Evolutionary conservation across 2,888 invertebrate genomes (phyloP).

Genomic region (Heliconius ismenius): DNA sequence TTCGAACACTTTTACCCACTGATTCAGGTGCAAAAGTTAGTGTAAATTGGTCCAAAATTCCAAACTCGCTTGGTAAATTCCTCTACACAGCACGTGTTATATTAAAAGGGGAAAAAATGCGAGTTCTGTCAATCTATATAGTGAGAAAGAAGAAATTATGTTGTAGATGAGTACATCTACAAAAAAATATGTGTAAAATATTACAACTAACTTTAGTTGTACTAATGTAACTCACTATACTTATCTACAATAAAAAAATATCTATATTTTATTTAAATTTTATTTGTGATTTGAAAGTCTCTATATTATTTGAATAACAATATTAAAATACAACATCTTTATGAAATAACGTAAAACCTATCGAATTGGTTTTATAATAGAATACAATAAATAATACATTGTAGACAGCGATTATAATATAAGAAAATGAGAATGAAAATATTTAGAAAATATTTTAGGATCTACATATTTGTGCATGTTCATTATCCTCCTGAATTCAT

Average conservation of each 20-base stretch:
- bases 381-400: not conserved
- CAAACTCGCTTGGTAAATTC: too few species aligned
- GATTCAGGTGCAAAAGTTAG: not conserved
- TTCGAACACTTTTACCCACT: not conserved
- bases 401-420: not conserved
- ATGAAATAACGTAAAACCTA: slow-evolving; percentile 5
- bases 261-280: slow-evolving; percentile 71
- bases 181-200: not conserved
- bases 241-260: not conserved
- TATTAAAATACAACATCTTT: not conserved
- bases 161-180: too few species aligned
- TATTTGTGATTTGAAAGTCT: slow-evolving; percentile 63
- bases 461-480: not conserved
- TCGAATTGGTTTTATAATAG: not conserved
- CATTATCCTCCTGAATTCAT: not conserved
- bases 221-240: too few species aligned
- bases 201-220: too few species aligned
- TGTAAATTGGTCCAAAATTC: not conserved
- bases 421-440: too few species aligned
- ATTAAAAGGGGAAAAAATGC: too few species aligned
- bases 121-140: too few species aligned
- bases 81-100: too few species aligned
- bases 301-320: slow-evolving; percentile 2
- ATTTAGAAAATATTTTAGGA: not conserved
- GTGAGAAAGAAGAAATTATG: too few species aligned